Conservation (phyloP, 2,113 vertebrate species). For the Lepus europaeus region DNA sequence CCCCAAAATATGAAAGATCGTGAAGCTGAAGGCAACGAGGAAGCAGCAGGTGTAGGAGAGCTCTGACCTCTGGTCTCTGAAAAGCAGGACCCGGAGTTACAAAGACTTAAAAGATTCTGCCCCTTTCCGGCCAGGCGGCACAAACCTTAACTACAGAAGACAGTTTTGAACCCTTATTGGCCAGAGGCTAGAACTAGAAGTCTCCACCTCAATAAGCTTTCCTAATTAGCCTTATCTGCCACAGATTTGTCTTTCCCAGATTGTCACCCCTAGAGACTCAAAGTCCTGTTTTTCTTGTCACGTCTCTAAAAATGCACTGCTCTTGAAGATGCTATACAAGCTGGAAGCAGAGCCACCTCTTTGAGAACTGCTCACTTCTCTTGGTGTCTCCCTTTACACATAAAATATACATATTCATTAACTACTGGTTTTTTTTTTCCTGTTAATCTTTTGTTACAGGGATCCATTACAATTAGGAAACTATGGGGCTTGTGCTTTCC, state of each 20-base stretch:
- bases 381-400: neutral
- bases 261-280: neutral
- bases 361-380: neutral
- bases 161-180: neutral
- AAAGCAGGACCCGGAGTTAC: neutral
- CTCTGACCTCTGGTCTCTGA: neutral
- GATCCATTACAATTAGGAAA: neutral
- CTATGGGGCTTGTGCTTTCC: neutral
- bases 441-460: neutral
- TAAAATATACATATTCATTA: neutral
- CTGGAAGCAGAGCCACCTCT: neutral
- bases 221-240: neutral
- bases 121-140: neutral
- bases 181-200: no score
- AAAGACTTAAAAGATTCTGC: neutral
- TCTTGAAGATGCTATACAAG: neutral
- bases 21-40: neutral
- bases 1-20: no score
- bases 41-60: neutral
- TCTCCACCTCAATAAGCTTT: neutral
- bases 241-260: neutral
- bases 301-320: neutral
- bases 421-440: neutral
- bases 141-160: neutral
- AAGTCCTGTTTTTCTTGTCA: neutral